Base-by-base conservation (phyloP, 2,113 vertebrate genomes). In the Hassar affinis region DNA sequence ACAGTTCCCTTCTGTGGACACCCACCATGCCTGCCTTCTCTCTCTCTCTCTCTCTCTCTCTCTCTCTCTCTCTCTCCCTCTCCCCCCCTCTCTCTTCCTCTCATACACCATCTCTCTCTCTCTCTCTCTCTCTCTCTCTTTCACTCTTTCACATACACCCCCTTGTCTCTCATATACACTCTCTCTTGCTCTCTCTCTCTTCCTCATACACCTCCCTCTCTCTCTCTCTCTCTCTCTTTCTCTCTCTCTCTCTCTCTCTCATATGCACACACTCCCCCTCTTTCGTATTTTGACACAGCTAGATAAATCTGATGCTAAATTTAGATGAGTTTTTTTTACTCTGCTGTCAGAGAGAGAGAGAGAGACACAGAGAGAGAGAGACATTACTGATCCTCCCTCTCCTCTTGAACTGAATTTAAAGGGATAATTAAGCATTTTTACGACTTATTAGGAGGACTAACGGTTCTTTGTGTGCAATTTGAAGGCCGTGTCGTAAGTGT, bases 271-370 rank as follows among this genome's bases (percentile, higher is more conserved):
- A 80, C 88, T 81, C 90, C 85, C 88, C 86, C 83, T 57, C 78
- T 77, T 91, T 89, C 87, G 87, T 89, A n/a, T 86, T 91, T 93
- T 90, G 91, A 89, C 87, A 86, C 88, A 90, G 93, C 92, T 93
- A 92, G 93, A 93, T 95, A 94, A 95, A 93, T 94, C 92, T 91
- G 91, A 89, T 91, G 89, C 94, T 94, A 94, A 95, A 94, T 93
- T 94, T 92, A 94, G 94, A 90, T 86, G 80, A 10, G 57, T 52
- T 52, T 75, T 75, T 76, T 76, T 22, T 35, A 81, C 78, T 64
- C 20, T 68, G 49, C 81, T 84, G 84, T 75, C 75, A 78, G 78
- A 85, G 69, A 87, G 80, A 71, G 49, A n/a, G 45, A 74, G 57
- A 45, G 20, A 69, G 62, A 78, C 42, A 78, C 52, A 52, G 81